A percentile compares a stretch with the other conserved stretches of the same genome.
Evolutionary conservation across 2,797 vertebrate species (phyloP).

Genomic region (Gobio occitaniae): DNA sequence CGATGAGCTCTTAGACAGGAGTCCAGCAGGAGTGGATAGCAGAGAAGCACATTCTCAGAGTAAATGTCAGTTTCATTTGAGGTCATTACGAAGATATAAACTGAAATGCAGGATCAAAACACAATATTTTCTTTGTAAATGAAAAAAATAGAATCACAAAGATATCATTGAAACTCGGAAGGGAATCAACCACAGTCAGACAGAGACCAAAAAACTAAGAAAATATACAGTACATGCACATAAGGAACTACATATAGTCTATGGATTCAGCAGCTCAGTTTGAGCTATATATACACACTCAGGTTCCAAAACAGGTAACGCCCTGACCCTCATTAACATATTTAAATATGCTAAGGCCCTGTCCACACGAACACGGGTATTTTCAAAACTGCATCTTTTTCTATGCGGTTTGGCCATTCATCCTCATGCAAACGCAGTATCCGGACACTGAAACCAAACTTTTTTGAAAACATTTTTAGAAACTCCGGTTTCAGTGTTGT

Average conservation of each 20-base stretch:
- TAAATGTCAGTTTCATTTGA: constrained; percentile 14
- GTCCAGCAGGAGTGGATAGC: constrained; percentile 15
- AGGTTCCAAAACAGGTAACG: not conserved
- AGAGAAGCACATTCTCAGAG: constrained; percentile 1
- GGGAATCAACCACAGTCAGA: not conserved
- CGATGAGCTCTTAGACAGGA: not conserved
- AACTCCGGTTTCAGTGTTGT: too few relatives aligned
- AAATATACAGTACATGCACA: constrained; percentile 7
- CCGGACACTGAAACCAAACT: too few relatives aligned
- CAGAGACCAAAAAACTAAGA: not conserved
- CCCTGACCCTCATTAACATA: not conserved
- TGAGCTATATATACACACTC: not conserved
- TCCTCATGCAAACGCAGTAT: too few relatives aligned
- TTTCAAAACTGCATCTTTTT: too few relatives aligned
- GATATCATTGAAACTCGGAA: not conserved
- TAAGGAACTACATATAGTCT: not conserved
- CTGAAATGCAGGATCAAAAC: not conserved
- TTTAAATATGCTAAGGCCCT: constrained; percentile 10
- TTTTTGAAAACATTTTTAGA: too few relatives aligned
- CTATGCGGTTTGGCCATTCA: too few relatives aligned
- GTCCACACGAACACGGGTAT: too few relatives aligned
- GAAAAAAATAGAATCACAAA: not conserved
- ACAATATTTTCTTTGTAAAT: not conserved
- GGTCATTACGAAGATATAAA: not conserved
- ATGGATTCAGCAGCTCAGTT: not conserved